Percentiles rank a stretch among this genome's conserved stretches.
Evolutionary conservation across 2,888 invertebrate genomes (phyloP).

Genomic region (Drosophila meridionalis): DNA sequence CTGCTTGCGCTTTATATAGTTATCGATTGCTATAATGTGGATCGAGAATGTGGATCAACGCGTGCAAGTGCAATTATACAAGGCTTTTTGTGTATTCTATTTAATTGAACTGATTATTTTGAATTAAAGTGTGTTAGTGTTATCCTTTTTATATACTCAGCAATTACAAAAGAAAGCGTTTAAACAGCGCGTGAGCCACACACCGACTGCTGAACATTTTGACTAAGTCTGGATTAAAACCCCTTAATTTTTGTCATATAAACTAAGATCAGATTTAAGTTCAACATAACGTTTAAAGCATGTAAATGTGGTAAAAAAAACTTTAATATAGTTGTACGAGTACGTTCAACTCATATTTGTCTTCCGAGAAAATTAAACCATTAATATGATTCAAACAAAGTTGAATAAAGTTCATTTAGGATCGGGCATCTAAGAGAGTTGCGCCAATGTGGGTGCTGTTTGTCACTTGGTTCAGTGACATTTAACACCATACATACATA

Average conservation of each 20-base stretch:
- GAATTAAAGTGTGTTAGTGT: background rate
- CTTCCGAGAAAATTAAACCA: slow-evolving; percentile 47
- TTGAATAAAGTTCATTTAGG: slow-evolving; percentile 46
- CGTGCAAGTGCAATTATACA: background rate
- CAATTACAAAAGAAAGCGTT: slow-evolving; percentile 7
- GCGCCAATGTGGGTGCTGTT: slow-evolving; percentile 46
- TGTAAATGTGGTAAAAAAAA: slow-evolving; percentile 26
- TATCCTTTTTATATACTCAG: background rate
- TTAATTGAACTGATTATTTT: background rate
- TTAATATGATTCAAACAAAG: slow-evolving; percentile 40
- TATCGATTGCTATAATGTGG: background rate
- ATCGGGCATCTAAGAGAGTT: background rate
- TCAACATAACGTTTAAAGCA: slow-evolving; percentile 27
- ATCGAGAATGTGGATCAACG: slow-evolving; percentile 1
- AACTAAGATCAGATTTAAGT: slow-evolving; percentile 47
- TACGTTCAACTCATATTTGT: slow-evolving; percentile 28
- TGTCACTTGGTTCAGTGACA: slow-evolving; percentile 53
- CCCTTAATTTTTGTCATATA: slow-evolving; percentile 4
- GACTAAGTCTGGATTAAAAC: slow-evolving; percentile 38
- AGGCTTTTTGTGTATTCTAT: background rate
- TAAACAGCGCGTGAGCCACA: slow-evolving; percentile 12
- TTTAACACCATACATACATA: slow-evolving; percentile 21
- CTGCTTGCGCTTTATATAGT: background rate
- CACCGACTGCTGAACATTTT: slow-evolving; percentile 22
- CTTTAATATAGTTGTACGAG: slow-evolving; percentile 16